Evolutionary conservation across 2,797 vertebrate genomes (phyloP).

Genomic region (Lateolabrax maculatus): DNA sequence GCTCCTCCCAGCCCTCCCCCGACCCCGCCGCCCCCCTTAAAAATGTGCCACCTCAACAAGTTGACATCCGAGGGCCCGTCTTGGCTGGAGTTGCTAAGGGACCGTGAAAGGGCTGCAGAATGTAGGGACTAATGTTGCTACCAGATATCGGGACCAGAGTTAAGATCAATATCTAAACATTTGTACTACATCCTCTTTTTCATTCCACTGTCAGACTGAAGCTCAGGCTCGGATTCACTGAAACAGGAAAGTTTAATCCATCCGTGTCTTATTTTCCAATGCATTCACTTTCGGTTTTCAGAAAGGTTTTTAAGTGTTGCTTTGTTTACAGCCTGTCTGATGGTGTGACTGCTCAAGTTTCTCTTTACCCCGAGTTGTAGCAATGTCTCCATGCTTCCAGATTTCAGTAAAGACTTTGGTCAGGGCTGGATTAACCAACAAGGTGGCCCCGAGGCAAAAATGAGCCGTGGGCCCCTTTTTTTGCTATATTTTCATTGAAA

Average conservation of each 20-base stretch:
- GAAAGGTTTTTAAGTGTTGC: no score
- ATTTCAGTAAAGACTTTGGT: neutral
- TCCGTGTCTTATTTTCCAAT: neutral
- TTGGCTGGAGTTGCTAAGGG: slow-evolving; percentile 51
- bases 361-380: neutral
- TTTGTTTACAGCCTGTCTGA: neutral
- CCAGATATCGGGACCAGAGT: neutral
- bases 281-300: neutral
- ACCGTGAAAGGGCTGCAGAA: slow-evolving; percentile 11
- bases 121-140: neutral
- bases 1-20: slow-evolving; percentile 28
- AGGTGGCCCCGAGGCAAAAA: neutral
- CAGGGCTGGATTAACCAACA: neutral
- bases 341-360: neutral
- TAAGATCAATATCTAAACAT: neutral
- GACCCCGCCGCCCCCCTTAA: neutral
- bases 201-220: neutral
- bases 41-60: slow-evolving; percentile 78
- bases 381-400: neutral
- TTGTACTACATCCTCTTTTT: neutral
- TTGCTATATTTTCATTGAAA: slow-evolving; percentile 5
- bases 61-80: slow-evolving; percentile 41
- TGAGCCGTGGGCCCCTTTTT: no score
- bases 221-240: neutral
- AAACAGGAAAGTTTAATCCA: neutral